Percentiles rank a stretch among this genome's conserved stretches.
phyloP scores from a whole-genome alignment of 2,888 invertebrate genomes.

The Pyrrhia umbra region DNA sequence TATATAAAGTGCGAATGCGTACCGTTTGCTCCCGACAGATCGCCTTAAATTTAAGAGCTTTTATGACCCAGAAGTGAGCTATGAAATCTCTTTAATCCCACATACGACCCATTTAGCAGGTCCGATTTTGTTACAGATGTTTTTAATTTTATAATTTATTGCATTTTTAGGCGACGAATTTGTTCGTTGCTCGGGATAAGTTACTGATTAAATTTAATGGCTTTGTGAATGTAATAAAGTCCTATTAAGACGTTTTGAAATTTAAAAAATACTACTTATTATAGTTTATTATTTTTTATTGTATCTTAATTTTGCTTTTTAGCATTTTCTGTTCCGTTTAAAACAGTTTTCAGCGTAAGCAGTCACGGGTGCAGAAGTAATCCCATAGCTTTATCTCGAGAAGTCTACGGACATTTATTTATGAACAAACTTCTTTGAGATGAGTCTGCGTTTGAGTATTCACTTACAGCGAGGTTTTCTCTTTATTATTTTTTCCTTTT shows the following conservation, averaged over 20 bases:
- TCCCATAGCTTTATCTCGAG: constrained; percentile 23
- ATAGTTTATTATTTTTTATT: too few relatives aligned
- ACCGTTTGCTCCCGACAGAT: constrained; percentile 86
- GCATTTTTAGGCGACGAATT: constrained; percentile 37
- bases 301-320: not conserved
- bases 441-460: constrained; percentile 19
- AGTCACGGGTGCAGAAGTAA: constrained; percentile 27
- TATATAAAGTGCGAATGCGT: constrained; percentile 86
- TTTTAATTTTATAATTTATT: constrained; percentile 63
- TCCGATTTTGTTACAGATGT: constrained; percentile 67
- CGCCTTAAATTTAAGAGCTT: constrained; percentile 81
- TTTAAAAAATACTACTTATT: too few relatives aligned
- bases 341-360: constrained; percentile 16
- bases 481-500: not conserved
- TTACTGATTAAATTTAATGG: constrained; percentile 23
- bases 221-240: constrained; percentile 12
- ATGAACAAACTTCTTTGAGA: constrained; percentile 39
- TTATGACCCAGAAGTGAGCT: constrained; percentile 58
- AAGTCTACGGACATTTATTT: constrained; percentile 26
- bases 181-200: constrained; percentile 6
- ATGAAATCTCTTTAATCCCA: constrained; percentile 79
- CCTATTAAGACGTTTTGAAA: too few relatives aligned
- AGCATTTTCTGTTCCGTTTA: constrained; percentile 17
- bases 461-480: not conserved
- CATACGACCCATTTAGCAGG: constrained; percentile 75